Conservation (phyloP, 2,113 vertebrate species). For the Otus sunia region DNA sequence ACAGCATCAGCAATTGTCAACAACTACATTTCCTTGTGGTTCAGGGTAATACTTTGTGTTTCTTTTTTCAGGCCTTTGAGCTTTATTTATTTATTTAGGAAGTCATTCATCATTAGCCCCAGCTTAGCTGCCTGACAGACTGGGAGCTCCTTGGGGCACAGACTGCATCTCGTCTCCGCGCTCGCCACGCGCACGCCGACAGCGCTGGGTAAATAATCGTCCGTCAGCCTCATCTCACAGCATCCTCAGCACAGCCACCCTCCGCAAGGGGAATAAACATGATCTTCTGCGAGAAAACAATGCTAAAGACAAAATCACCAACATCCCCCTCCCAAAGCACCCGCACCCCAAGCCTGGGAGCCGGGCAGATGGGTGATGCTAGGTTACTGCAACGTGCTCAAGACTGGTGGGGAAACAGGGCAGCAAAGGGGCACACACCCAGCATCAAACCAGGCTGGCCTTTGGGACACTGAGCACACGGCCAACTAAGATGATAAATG, state of each 20-base stretch:
- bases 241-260: neutral
- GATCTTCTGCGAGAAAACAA: neutral
- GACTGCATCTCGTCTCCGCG: neutral
- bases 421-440: neutral
- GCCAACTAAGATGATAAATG: neutral
- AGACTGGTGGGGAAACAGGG: neutral
- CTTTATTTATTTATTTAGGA: slow-evolving; percentile 49
- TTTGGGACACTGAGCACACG: neutral
- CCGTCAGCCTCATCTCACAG: neutral
- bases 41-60: neutral
- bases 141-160: slow-evolving; percentile 31
- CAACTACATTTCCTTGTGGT: neutral
- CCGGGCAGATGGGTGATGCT: accelerated
- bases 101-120: slow-evolving; percentile 56
- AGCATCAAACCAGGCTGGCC: neutral
- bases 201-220: neutral
- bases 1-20: neutral
- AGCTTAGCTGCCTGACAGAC: slow-evolving; percentile 22
- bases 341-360: neutral
- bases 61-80: neutral
- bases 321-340: accelerated
- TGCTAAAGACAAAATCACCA: neutral
- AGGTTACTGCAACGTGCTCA: neutral
- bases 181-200: neutral
- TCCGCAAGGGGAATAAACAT: neutral